Evolutionary conservation across 2,113 vertebrate genomes (phyloP), one percentile per base, ranked within the genome.

Genomic region (Pterophyllum scalare): DNA sequence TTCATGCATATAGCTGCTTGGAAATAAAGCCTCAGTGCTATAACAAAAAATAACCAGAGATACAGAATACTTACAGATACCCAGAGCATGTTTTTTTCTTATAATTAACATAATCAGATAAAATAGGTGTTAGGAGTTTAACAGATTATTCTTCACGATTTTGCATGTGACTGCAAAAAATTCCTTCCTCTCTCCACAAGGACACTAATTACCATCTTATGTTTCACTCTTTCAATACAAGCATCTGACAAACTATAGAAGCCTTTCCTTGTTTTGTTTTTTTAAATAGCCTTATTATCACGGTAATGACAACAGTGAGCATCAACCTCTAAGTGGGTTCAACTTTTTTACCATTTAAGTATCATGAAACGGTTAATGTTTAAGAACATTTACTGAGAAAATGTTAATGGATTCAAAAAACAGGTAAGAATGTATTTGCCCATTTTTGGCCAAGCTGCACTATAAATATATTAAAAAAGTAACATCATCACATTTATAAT

Each of bases 1-100:
- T 80, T 59, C 74, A 86, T 91, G 82, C 79, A 82, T 78, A 40
- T 59, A 81, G 59, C 65, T 77, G 75, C 83, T 82, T 81, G 22
- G 40, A 87, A 81, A 84, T 46, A 72, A 57, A 75, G 58, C 40
- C 33, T 64, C 26, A 6, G 67, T 83, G 17, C 13, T 65, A 54
- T 54, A 59, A 49, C 43, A 59, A 49, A 43, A 59, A 46, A 80
- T 59, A n/a, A 24, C 62, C 15, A 28, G 31, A 62, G 28, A 64
- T 13, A 85, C 79, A 56, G 86, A 67, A 85, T 62, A 3, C 7
- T 74, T 19, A 72, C 56, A 54, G 35, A 28, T 28, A 28, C 17
- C 33, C n/a, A 52, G 19, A 20, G 33, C 6, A 31, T 38, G n/a
- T 54, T 70, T 15, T 15, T 82, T 75, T 49, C 8, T 43, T 15